Evolutionary conservation across 2,113 vertebrate genomes (phyloP).

Genomic region (Motacilla tschutschensis): DNA sequence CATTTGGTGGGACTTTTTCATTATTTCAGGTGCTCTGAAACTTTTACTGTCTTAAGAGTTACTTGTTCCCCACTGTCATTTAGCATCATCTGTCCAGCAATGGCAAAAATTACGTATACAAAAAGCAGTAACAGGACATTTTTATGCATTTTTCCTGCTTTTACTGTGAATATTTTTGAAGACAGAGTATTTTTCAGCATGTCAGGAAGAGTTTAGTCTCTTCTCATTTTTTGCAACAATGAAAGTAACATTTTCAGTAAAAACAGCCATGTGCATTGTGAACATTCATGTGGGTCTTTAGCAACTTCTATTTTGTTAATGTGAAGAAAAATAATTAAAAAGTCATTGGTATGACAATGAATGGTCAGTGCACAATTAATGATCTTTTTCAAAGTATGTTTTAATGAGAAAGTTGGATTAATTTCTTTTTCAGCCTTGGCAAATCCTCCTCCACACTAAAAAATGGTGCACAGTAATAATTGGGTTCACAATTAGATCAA

Average conservation of each 20-base stretch:
- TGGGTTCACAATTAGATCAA: not conserved
- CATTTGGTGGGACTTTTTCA: conserved; percentile 1
- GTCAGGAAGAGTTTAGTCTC: not conserved
- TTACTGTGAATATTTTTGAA: not conserved
- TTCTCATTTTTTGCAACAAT: not conserved
- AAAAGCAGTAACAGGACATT: not conserved
- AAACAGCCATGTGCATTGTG: not conserved
- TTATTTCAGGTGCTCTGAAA: conserved; percentile 36
- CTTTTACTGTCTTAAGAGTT: not conserved
- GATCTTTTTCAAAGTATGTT: not conserved
- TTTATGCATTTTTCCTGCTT: not conserved
- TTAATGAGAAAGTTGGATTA: conserved; percentile 13
- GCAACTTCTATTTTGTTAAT: not conserved
- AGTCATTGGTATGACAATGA: not conserved
- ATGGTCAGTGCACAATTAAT: not conserved
- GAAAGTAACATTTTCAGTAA: not conserved
- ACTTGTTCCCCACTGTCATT: not conserved
- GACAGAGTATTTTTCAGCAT: not conserved
- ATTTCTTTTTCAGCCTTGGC: not conserved
- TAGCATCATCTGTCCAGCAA: not conserved
- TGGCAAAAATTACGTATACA: not conserved
- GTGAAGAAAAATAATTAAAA: not conserved
- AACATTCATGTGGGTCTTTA: not conserved
- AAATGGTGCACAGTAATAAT: not conserved
- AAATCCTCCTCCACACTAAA: not conserved